Percentiles rank a stretch among this genome's conserved stretches.
Evolutionary conservation across 2,113 vertebrate species (phyloP).

Genomic region (Scopus umbretta): DNA sequence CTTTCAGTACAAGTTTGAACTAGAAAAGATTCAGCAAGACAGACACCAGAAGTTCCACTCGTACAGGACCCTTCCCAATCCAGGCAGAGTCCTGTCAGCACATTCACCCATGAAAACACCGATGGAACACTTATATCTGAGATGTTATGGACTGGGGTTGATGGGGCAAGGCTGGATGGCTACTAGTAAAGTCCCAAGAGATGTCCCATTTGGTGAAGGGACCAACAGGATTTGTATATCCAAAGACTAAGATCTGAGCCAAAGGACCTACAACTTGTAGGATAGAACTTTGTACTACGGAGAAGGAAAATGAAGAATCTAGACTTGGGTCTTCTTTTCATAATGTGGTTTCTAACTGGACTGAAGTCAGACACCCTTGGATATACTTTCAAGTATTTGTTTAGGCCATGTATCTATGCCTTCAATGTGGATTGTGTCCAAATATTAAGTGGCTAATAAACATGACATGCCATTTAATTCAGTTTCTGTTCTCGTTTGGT

Average conservation of each 20-base stretch:
- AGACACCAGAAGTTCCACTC: neutral
- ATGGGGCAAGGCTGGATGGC: neutral
- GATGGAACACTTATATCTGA: neutral
- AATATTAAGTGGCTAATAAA: neutral
- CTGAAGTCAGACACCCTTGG: neutral
- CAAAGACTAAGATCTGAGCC: neutral
- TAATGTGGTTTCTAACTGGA: neutral
- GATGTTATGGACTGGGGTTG: neutral
- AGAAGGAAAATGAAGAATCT: neutral
- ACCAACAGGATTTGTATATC: neutral
- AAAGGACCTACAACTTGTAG: neutral
- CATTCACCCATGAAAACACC: neutral
- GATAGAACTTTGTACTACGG: neutral
- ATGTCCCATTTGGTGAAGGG: neutral
- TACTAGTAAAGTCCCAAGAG: neutral
- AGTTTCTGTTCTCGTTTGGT: neutral
- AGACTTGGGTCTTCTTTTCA: neutral
- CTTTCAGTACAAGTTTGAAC: neutral
- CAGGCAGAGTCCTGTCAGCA: neutral
- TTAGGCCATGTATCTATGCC: neutral
- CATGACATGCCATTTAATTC: neutral
- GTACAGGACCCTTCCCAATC: neutral
- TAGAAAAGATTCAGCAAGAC: neutral
- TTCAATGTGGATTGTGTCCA: neutral
- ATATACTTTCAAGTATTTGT: neutral